Evolutionary conservation across 2,888 invertebrate species (phyloP), one percentile per base, ranked within the genome.

Genomic region (Lissocephala sabroskyi): DNA sequence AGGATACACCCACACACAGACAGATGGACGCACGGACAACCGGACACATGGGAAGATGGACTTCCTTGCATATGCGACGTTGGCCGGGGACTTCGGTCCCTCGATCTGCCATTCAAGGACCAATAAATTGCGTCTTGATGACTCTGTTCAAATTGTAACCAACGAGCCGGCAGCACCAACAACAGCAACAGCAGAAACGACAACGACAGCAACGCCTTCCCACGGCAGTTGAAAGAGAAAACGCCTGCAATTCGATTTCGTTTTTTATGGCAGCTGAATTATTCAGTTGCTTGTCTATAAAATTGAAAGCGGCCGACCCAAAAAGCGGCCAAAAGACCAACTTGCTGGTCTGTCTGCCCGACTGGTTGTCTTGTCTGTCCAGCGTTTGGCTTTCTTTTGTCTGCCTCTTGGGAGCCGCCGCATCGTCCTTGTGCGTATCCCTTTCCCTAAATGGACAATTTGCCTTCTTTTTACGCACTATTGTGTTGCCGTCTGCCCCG

Each of bases 81-180:
- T 16, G 19, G 18, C 33, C 17, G 30, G n/a, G 41, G 39, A 32
- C 52, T 36, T 35, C 9, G 39, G 51, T 29, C 32, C 30, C 30
- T 30, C 30, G n/a, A n/a, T 32, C n/a, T n/a, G n/a, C 2, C 42
- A 66, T 52, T 74, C 74, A 65, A 56, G 39, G 52, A 41, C 43
- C 66, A 56, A 77, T 70, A 70, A 70, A 70, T 70, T 77, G 78
- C 71, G 53, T 45, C 46, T 64, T 77, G 75, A 70, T 77, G 70
- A 77, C 75, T 77, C 50, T 49, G 53, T 67, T 43, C 41, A 58
- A 67, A 56, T n/a, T n/a, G n/a, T n/a, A n/a, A n/a, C n/a, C n/a
- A n/a, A n/a, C n/a, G n/a, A n/a, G n/a, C n/a, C n/a, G n/a, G n/a
- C n/a, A n/a, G n/a, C n/a, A n/a, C n/a, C n/a, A n/a, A n/a, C n/a